phyloP scores from a whole-genome alignment of 2,888 invertebrate genomes.

The Cheiracanthium punctorium region DNA sequence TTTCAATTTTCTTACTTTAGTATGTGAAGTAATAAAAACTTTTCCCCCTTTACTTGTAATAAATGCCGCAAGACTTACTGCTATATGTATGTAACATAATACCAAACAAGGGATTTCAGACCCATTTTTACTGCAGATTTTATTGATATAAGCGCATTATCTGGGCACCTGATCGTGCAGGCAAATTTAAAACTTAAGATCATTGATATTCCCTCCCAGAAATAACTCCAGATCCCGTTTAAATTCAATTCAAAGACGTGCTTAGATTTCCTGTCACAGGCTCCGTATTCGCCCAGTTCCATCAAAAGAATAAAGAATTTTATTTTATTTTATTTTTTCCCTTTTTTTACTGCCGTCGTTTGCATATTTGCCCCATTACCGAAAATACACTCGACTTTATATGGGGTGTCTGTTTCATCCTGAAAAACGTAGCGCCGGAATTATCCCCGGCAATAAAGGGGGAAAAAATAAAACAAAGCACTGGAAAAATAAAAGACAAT shows the following conservation, averaged over 20 bases:
- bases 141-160: neutral
- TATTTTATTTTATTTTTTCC: neutral
- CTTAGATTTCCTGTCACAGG: slow-evolving; percentile 1
- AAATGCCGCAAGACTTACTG: too few species aligned
- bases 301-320: neutral
- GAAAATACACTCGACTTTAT: slow-evolving; percentile 34
- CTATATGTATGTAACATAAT: too few species aligned
- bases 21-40: too few species aligned
- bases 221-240: neutral
- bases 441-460: slow-evolving; percentile 39
- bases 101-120: too few species aligned
- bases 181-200: neutral
- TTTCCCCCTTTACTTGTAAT: too few species aligned
- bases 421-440: slow-evolving; percentile 53
- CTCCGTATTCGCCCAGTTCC: neutral
- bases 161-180: neutral
- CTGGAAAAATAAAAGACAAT: slow-evolving; percentile 42
- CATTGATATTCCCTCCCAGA: neutral
- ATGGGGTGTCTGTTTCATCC: slow-evolving; percentile 38
- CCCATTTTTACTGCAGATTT: neutral
- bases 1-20: too few species aligned
- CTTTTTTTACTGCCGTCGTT: slow-evolving; percentile 46
- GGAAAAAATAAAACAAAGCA: slow-evolving; percentile 23
- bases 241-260: neutral
- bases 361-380: slow-evolving; percentile 68